Evolutionary conservation across 2,113 vertebrate genomes (phyloP).

Genomic region (Mirounga angustirostris): DNA sequence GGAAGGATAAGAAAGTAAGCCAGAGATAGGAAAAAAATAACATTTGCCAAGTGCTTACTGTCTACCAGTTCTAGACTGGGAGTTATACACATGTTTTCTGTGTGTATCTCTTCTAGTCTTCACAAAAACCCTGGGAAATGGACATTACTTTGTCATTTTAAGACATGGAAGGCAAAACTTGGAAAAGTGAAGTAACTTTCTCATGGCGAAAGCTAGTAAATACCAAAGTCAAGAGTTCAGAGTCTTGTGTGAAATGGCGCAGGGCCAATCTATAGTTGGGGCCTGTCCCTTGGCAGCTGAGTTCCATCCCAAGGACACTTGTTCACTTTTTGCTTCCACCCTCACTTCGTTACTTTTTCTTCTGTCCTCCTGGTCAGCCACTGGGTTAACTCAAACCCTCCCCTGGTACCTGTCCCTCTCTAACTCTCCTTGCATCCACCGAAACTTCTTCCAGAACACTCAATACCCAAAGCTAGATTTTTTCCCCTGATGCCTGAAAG

Average conservation of each 20-base stretch:
- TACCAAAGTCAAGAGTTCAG: not conserved
- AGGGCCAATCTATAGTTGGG: not conserved
- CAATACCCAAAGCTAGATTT: not conserved
- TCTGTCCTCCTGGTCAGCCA: not conserved
- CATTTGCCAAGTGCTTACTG: not conserved
- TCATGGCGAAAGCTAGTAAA: not conserved
- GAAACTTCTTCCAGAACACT: slow-evolving; percentile 12
- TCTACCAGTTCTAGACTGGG: not conserved
- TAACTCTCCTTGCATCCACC: not conserved
- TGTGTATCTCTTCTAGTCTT: not conserved
- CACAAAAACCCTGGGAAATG: not conserved
- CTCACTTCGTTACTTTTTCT: not conserved
- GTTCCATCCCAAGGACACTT: not conserved
- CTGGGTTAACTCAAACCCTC: not conserved
- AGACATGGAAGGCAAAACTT: not conserved
- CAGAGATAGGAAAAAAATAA: not conserved
- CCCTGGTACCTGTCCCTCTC: not conserved
- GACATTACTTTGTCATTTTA: slow-evolving; percentile 1
- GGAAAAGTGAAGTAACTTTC: slow-evolving; percentile 30
- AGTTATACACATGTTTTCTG: not conserved
- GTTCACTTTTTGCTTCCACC: not conserved
- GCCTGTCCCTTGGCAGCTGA: not conserved
- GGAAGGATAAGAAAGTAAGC: not conserved
- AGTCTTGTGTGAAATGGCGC: not conserved
- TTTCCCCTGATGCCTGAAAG: not conserved